Conservation (phyloP, 2,797 vertebrate genomes). For the Apogon hyalosoma region DNA sequence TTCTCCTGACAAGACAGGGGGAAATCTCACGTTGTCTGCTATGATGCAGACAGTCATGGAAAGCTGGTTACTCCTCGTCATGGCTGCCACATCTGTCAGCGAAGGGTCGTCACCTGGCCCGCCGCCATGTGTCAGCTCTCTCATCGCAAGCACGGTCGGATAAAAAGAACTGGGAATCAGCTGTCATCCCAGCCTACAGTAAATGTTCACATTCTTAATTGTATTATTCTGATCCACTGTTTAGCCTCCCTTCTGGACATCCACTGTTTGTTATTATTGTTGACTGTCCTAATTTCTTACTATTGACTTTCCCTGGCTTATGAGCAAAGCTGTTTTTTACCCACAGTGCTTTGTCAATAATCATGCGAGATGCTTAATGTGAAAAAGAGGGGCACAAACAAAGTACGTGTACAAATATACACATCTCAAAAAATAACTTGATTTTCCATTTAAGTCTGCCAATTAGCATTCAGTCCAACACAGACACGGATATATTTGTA, state of each 20-base stretch:
- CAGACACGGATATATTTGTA: constrained; percentile 39
- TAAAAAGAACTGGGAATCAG: constrained; percentile 64
- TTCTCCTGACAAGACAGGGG: constrained; percentile 24
- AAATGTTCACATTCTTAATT: constrained; percentile 59
- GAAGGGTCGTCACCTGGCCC: constrained; percentile 73
- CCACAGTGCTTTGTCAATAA: constrained; percentile 49
- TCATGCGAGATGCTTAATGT: constrained; percentile 9
- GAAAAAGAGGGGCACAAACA: constrained; percentile 44
- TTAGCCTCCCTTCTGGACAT: background rate
- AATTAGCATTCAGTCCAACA: constrained; percentile 56
- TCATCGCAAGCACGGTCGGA: constrained; percentile 69
- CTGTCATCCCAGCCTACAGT: constrained; percentile 45
- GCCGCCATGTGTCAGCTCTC: constrained; percentile 70
- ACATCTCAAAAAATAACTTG: constrained; percentile 52
- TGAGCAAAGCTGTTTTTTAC: constrained; percentile 31
- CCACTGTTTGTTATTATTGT: constrained; percentile 46
- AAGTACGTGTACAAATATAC: constrained; percentile 35
- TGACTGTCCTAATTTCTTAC: constrained; percentile 48
- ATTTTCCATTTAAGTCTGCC: constrained; percentile 42
- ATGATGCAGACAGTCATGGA: constrained; percentile 37
- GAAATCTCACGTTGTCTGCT: constrained; percentile 45
- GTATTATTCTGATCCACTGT: constrained; percentile 23
- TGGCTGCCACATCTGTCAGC: constrained; percentile 78
- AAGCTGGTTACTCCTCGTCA: constrained; percentile 60
- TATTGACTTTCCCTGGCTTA: constrained; percentile 48